Percentiles rank a stretch among this genome's conserved stretches.
Evolutionary conservation across 1,140 invertebrate species (phyloP).

Genomic region (Schlechtendalia chinensis): DNA sequence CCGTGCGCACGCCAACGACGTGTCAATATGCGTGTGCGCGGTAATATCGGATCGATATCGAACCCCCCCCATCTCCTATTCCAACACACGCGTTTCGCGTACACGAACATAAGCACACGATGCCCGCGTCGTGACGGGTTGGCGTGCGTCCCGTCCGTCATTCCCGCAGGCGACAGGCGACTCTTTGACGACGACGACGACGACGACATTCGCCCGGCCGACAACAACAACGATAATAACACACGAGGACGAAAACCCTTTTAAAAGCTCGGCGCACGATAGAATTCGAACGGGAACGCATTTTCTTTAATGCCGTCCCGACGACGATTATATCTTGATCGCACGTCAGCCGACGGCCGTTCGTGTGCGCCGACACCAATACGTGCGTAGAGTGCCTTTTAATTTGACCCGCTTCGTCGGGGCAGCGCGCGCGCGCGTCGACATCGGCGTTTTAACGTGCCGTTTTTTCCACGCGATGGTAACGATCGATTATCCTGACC

Average conservation of each 20-base stretch:
- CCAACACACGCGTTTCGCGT: no score
- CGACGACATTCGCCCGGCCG: constrained; percentile 8
- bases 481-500: constrained; percentile 36
- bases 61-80: no score
- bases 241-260: neutral
- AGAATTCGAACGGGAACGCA: neutral
- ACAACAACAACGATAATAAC: no score
- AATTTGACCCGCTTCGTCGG: constrained; percentile 4
- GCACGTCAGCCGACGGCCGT: constrained; percentile 24
- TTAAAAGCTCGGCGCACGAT: constrained; percentile 32
- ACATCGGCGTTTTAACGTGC: neutral
- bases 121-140: constrained; percentile 24
- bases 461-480: neutral
- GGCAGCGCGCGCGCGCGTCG: neutral
- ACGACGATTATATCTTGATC: constrained; percentile 29
- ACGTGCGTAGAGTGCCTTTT: constrained; percentile 21
- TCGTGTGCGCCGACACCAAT: neutral
- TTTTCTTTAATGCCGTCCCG: constrained; percentile 23
- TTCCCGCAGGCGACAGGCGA: no score
- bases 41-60: constrained; percentile 42
- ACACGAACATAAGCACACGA: no score
- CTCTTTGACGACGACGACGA: no score
- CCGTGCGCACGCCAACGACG: neutral
- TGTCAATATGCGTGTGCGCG: no score
- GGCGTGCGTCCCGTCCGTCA: constrained; percentile 15